Percentiles rank a stretch among this genome's conserved stretches.
Evolutionary conservation across 2,113 vertebrate genomes (phyloP).

Genomic region (Lycocorax pyrrhopterus): DNA sequence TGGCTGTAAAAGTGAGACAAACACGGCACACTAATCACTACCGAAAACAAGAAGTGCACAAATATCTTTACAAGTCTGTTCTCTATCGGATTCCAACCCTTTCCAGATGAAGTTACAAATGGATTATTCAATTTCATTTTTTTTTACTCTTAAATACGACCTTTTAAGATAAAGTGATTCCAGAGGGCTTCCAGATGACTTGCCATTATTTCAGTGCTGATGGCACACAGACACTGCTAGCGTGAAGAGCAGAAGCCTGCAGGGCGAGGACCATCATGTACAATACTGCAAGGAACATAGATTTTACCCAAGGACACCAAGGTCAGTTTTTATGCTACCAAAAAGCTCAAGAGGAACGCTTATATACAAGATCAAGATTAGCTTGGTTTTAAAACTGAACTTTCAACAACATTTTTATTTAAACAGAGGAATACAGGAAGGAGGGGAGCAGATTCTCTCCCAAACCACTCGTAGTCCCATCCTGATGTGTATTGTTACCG

Average conservation of each 20-base stretch:
- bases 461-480: background rate
- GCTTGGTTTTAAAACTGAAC: background rate
- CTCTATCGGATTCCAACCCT: background rate
- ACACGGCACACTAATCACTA: background rate
- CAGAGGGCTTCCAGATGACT: conserved; percentile 46
- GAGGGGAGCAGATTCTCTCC: background rate
- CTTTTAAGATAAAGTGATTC: conserved; percentile 41
- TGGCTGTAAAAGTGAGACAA: conserved; percentile 3
- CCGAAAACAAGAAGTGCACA: background rate
- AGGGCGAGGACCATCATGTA: background rate
- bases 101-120: conserved; percentile 50
- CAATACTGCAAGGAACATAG: background rate
- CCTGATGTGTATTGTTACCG: background rate
- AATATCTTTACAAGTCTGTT: conserved; percentile 1
- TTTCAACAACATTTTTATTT: background rate
- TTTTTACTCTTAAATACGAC: background rate
- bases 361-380: background rate
- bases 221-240: background rate
- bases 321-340: background rate
- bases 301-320: background rate
- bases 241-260: conserved; percentile 6
- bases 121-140: background rate
- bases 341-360: background rate
- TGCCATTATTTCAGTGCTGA: background rate
- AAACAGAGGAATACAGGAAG: background rate